Percentiles rank a stretch among this genome's conserved stretches.
phyloP scores from a whole-genome alignment of 2,113 vertebrate genomes.

The Lophius piscatorius region DNA sequence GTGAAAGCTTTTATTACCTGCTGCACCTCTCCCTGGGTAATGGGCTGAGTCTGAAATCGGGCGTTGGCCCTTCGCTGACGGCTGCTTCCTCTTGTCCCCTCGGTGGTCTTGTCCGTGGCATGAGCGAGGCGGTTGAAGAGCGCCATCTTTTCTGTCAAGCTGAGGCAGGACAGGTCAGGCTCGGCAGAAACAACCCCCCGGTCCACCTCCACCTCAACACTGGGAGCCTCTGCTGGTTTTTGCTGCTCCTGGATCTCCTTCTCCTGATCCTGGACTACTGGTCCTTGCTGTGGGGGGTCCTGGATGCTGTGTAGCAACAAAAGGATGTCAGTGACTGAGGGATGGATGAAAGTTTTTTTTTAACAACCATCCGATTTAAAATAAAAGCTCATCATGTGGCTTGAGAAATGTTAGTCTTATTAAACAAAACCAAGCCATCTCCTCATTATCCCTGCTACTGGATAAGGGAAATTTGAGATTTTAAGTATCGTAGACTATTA shows the following conservation, averaged over 20 bases:
- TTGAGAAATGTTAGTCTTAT: too few relatives aligned
- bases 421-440: too few relatives aligned
- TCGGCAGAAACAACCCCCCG: slow-evolving; percentile 72
- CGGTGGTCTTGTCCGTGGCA: slow-evolving; percentile 78
- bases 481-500: too few relatives aligned
- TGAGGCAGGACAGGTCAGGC: slow-evolving; percentile 90
- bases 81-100: slow-evolving; percentile 74
- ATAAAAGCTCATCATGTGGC: too few relatives aligned
- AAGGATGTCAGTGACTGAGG: not conserved
- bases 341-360: not conserved
- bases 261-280: slow-evolving; percentile 60
- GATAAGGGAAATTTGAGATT: not conserved
- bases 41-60: slow-evolving; percentile 96
- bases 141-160: slow-evolving; percentile 95
- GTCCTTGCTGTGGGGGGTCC: slow-evolving; percentile 54
- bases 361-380: not conserved
- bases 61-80: slow-evolving; percentile 87
- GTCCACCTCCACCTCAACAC: slow-evolving; percentile 6
- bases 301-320: slow-evolving; percentile 59
- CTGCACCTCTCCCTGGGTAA: slow-evolving; percentile 93
- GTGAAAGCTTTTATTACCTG: slow-evolving; percentile 82
- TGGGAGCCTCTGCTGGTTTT: slow-evolving; percentile 12
- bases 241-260: slow-evolving; percentile 35
- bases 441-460: too few relatives aligned
- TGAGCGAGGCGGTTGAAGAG: slow-evolving; percentile 94